phyloP scores from a whole-genome alignment of 1,140 invertebrate species.

The Dolichoris vasculosae region DNA sequence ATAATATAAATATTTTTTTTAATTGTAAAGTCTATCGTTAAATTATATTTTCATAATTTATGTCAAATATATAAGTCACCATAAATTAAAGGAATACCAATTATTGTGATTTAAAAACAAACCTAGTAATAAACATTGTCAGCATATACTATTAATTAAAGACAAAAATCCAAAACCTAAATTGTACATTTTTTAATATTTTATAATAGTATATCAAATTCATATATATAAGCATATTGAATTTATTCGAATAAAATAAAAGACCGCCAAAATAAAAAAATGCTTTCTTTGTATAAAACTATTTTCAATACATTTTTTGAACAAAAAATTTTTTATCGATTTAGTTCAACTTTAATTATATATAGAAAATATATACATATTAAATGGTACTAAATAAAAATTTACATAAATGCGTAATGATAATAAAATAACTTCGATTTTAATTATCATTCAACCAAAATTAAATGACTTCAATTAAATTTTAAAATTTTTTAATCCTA shows the following conservation, averaged over 20 bases:
- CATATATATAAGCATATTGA: not conserved
- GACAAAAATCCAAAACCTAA: not conserved
- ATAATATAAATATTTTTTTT: not conserved
- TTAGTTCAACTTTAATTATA: too few relatives aligned
- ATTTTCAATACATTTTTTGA: too few relatives aligned
- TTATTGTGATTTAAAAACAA: not conserved
- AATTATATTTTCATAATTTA: not conserved
- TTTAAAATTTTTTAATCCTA: too few relatives aligned
- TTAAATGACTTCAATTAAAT: too few relatives aligned
- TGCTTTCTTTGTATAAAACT: too few relatives aligned
- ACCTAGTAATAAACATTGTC: not conserved
- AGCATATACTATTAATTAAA: not conserved
- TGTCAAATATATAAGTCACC: not conserved
- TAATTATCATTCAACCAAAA: too few relatives aligned
- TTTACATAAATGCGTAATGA: too few relatives aligned
- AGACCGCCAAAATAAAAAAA: not conserved
- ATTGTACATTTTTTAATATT: not conserved
- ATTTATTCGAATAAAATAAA: not conserved
- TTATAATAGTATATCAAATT: not conserved
- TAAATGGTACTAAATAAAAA: too few relatives aligned
- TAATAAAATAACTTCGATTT: too few relatives aligned
- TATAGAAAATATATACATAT: too few relatives aligned
- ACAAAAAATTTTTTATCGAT: too few relatives aligned
- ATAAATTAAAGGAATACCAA: not conserved
- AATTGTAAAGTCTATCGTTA: not conserved